Conservation (phyloP, 2,113 vertebrate species). For the Xiphophorus maculatus region DNA sequence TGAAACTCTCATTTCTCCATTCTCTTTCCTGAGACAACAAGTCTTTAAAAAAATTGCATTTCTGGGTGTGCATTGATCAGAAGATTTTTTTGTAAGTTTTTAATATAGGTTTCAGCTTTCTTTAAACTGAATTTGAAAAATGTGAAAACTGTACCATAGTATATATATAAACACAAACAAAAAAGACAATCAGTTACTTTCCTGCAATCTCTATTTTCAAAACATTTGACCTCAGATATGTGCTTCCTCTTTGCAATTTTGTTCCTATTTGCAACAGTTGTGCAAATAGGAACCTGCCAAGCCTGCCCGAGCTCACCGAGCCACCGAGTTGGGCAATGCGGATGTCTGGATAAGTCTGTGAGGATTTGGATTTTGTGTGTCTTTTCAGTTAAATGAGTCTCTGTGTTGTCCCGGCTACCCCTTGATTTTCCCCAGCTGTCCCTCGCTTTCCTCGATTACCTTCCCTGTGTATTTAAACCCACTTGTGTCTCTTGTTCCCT, state of each 20-base stretch:
- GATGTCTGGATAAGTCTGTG: background rate
- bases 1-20: constrained; percentile 70
- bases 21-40: constrained; percentile 58
- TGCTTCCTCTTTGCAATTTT: background rate
- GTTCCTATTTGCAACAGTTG: background rate
- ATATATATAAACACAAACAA: background rate
- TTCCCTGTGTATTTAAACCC: no score
- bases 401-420: no score
- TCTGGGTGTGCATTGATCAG: background rate
- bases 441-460: no score
- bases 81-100: background rate
- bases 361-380: no score
- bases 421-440: no score
- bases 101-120: background rate
- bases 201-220: background rate
- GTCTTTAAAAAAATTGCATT: background rate
- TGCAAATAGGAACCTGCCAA: no score
- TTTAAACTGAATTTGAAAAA: background rate
- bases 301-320: no score
- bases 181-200: no score
- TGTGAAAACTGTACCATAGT: background rate
- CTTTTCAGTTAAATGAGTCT: no score
- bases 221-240: background rate
- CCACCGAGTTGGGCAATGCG: background rate
- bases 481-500: no score